These are phyloP conservation scores for Papilio demoleus DNA, from an alignment of 2,888 invertebrate genomes.

Conservation along the genomic window DNA sequence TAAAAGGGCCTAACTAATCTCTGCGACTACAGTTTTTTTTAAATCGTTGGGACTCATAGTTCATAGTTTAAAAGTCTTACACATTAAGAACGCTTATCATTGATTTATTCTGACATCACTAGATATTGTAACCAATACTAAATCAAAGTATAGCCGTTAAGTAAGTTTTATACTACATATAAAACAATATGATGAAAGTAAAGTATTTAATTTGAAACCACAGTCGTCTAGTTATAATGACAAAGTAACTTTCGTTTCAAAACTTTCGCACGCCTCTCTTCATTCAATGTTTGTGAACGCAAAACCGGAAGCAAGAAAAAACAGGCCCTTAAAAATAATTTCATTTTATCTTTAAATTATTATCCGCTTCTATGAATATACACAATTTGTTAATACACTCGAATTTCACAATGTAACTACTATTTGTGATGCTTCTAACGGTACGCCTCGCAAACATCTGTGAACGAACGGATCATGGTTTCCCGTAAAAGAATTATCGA, in stretches of 20 bases:
- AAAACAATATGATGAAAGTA: neutral
- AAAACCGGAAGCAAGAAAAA: constrained; percentile 30
- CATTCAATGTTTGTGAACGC: neutral
- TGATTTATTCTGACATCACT: constrained; percentile 1
- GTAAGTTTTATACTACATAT: neutral
- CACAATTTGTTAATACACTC: constrained; percentile 27
- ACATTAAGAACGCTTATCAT: neutral
- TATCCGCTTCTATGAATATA: constrained; percentile 31
- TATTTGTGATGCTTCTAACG: constrained; percentile 72
- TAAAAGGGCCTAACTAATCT: neutral
- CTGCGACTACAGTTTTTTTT: neutral
- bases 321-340: constrained; percentile 23
- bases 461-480: constrained; percentile 52
- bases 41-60: neutral
- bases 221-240: neutral
- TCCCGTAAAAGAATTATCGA: constrained; percentile 59
- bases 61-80: constrained; percentile 5
- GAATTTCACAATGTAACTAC: constrained; percentile 52
- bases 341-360: constrained; percentile 23
- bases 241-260: constrained; percentile 2
- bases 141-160: neutral
- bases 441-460: constrained; percentile 79
- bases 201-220: neutral
- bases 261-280: constrained; percentile 2
- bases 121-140: neutral